phyloP scores from a whole-genome alignment of 2,888 invertebrate species.

The Leptogaster cylindrica region DNA sequence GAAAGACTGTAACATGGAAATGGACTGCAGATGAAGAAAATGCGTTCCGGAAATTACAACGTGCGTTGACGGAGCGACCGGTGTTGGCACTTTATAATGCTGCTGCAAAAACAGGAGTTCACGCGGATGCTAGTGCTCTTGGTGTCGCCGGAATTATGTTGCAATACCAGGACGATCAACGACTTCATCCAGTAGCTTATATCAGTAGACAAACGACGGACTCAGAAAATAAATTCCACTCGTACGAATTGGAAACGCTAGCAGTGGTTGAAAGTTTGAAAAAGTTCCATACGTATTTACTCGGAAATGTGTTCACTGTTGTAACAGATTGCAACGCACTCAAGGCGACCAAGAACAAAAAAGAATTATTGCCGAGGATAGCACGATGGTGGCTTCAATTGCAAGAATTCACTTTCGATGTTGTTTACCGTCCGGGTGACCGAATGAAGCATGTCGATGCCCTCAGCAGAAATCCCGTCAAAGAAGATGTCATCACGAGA shows the following conservation, averaged over 20 bases:
- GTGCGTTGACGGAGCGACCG: background rate
- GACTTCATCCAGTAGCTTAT: conserved; percentile 51
- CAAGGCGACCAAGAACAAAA: no score
- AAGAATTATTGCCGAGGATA: no score
- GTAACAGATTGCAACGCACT: conserved; percentile 27
- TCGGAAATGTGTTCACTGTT: conserved; percentile 35
- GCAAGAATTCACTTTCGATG: no score
- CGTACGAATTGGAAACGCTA: conserved; percentile 54
- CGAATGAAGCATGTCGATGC: no score
- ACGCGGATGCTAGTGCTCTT: conserved; percentile 46
- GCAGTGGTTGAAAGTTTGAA: conserved; percentile 49
- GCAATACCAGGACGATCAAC: conserved; percentile 47
- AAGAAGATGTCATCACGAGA: no score
- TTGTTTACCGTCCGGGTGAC: no score
- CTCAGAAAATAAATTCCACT: conserved; percentile 51
- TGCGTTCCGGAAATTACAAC: background rate
- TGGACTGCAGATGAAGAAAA: background rate
- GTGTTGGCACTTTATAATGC: background rate
- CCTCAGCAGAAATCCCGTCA: no score
- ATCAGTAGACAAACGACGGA: conserved; percentile 51
- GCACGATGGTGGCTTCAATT: no score
- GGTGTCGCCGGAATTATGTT: conserved; percentile 52
- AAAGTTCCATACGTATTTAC: conserved; percentile 31
- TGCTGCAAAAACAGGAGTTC: conserved; percentile 27
- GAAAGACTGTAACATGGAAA: background rate